Percentiles rank a stretch among this genome's conserved stretches.
These are phyloP conservation scores for Chymomyza caudatula DNA, from an alignment of 2,888 invertebrate species.

Conservation along the genomic window DNA sequence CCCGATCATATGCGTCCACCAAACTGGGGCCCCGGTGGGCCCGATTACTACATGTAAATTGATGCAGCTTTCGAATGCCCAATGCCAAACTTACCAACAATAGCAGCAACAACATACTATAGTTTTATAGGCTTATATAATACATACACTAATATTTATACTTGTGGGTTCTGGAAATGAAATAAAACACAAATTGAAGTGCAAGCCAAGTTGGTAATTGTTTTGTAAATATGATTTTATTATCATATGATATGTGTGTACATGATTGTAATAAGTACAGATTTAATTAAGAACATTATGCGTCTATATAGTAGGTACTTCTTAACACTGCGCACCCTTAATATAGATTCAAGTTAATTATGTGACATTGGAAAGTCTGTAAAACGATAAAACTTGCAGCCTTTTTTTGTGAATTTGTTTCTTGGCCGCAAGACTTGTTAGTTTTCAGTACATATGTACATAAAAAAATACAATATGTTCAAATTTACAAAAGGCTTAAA, in stretches of 20 bases:
- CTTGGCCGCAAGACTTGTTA: background rate
- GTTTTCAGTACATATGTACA: constrained; percentile 8
- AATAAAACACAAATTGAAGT: background rate
- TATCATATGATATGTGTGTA: background rate
- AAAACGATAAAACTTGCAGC: background rate
- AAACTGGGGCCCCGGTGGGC: constrained; percentile 77
- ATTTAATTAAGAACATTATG: constrained; percentile 15
- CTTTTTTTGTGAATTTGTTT: background rate
- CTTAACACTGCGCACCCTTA: constrained; percentile 36
- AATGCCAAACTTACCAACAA: too few species aligned
- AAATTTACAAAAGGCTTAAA: background rate
- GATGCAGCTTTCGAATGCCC: background rate
- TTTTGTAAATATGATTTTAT: background rate
- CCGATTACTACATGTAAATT: constrained; percentile 73
- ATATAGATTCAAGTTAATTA: background rate
- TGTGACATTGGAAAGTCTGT: background rate
- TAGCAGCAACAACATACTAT: too few species aligned
- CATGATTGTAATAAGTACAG: background rate
- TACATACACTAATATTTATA: too few species aligned
- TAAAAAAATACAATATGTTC: constrained; percentile 20
- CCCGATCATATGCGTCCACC: constrained; percentile 86
- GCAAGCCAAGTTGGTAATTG: background rate
- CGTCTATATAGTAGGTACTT: constrained; percentile 4
- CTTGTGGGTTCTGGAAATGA: background rate
- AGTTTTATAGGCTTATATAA: too few species aligned